Base-by-base conservation (phyloP, 2,888 invertebrate species). In the Amblyteles armatorius region DNA sequence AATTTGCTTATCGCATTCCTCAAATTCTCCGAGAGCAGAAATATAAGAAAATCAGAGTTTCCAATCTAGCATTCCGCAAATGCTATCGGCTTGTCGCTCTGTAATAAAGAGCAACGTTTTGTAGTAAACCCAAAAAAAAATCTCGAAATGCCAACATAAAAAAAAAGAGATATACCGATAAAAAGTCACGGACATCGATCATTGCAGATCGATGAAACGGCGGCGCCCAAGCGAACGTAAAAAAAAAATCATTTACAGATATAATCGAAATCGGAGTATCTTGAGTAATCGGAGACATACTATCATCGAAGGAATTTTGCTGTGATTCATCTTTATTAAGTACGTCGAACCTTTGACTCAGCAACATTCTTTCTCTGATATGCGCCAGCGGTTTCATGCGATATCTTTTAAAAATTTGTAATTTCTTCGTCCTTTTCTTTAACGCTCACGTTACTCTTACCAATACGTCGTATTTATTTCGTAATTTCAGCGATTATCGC, bases 261-360 rank as follows among this genome's bases (percentile, higher is more conserved):
- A 63, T 22, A 65, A 76, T 63, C 44, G 68, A 63, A 79, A 60
- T 69, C 48, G 44, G 33, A 57, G 48, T 29, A 57, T 79, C 40
- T 78, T 29, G 48, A 60, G 78, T 69, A 71, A 69, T 69, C 63
- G 48, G 65, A 76, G 50, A 65, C 50, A 63, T 19, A 33, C 19
- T 11, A 65, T 76, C 65, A 76, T 22, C 65, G 22, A 50, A 65
- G 65, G 76, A 76, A 76, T 76, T 48, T 26, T 19, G 16, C 40
- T 11, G 48, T 52, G 63, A 65, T 36, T 50, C 65, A 40, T 48
- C 44, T 63, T 50, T 65, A 65, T 65, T 63, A 22, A 11, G 76
- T 76, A 52, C 76, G 50, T 76, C 65, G 63, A 76, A 65, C 76
- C 65, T 76, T 65, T 16, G 57, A 50, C 50, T 76, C 76, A 76